Evolutionary conservation across 2,797 vertebrate species (phyloP), one percentile per base, ranked within the genome.

Genomic region (Schizothorax lantsangensis): DNA sequence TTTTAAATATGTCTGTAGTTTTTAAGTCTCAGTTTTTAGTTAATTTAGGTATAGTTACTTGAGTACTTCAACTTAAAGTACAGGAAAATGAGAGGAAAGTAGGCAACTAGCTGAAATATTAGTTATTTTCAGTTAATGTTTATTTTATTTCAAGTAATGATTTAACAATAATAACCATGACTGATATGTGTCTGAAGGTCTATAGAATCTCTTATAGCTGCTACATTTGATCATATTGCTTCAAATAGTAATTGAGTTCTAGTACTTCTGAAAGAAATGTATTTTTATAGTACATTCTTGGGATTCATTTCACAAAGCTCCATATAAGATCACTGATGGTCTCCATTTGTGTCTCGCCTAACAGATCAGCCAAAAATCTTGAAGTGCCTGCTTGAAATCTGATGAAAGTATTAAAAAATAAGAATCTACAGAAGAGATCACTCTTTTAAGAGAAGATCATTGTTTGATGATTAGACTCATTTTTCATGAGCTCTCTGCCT

Each of bases 401-500:
- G 54, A 72, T 2, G 30, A 64, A 73, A 45, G 38, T 81, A 26
- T 64, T 12, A 47, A 36, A 84, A 81, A 71, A 71, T 85, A 45
- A 19, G 45, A 79, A 59, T 78, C 64, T 26, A 68, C 33, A 45
- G 14, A 74, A 23, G 9, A 15, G 11, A 59, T 36, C 40, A 38
- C 30, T 47, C 38, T 40, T 78, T 83, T 83, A 38, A 79, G 23
- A 49, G 64, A 40, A 71, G 64, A 26, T 83, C 59, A 81, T 78
- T 81, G 85, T 84, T 84, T 68, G 30, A 49, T 85, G 75, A 59
- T 87, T 26, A 72, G 73, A 45, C 40, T 80, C 72, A 85, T 85
- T 88, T 79, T 54, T 47, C 62, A 81, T 59, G 49, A 66, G 84
- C 49, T 69, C 59, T 52, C 47, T 38, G 71, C 12, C 38, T 86